Percentiles rank a stretch among this genome's conserved stretches.
Conservation (phyloP, 2,113 vertebrate species). For the Indicator maculatus region DNA sequence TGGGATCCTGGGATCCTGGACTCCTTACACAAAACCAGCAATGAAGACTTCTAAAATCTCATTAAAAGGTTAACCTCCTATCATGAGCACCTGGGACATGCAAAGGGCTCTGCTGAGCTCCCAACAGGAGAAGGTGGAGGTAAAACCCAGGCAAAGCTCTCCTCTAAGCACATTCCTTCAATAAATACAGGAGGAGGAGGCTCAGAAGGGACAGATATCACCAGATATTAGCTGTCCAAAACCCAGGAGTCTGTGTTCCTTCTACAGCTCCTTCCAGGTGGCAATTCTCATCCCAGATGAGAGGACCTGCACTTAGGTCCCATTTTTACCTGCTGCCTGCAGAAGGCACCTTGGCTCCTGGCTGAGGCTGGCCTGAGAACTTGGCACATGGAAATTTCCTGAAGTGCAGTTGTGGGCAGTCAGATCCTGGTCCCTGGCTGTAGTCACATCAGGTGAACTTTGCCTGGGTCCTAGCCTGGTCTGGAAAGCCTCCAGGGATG, state of each 20-base stretch:
- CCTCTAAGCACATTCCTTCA: neutral
- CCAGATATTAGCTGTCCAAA: neutral
- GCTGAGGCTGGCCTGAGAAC: neutral
- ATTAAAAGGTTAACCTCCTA: constrained; percentile 59
- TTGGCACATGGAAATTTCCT: neutral
- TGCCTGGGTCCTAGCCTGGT: neutral
- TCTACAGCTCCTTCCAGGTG: neutral
- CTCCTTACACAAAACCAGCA: constrained; percentile 7
- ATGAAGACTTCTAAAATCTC: constrained; percentile 38
- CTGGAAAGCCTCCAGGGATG: neutral
- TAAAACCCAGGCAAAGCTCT: neutral
- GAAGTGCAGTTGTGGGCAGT: neutral
- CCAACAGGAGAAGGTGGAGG: neutral
- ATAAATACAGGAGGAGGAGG: neutral
- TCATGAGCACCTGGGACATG: constrained; percentile 12
- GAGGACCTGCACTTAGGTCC: neutral
- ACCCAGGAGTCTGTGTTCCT: neutral
- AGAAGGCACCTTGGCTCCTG: neutral
- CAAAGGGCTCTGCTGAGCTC: neutral
- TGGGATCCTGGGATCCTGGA: constrained; percentile 6
- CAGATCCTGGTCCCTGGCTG: neutral
- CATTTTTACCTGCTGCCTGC: neutral
- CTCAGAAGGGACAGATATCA: neutral
- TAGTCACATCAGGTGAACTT: neutral
- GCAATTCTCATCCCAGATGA: neutral